Percentiles rank a stretch among this genome's conserved stretches.
phyloP scores from a whole-genome alignment of 2,113 vertebrate genomes.

The Solea solea region DNA sequence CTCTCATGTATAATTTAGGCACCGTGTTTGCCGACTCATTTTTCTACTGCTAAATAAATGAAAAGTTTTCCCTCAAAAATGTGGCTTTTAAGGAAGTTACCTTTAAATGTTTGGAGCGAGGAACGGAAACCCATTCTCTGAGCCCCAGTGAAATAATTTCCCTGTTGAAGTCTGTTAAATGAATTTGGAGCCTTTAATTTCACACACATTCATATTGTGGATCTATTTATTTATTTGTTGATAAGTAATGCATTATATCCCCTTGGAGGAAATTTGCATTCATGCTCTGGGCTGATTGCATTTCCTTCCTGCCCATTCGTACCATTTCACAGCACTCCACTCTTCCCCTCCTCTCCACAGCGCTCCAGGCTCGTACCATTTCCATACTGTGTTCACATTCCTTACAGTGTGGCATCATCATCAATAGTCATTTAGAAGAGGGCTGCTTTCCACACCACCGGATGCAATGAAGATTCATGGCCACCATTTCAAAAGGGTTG shows the following conservation, averaged over 20 bases:
- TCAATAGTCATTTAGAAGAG: constrained; percentile 83
- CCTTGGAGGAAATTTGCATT: constrained; percentile 46
- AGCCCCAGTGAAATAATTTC: not conserved
- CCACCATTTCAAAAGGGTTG: constrained; percentile 73
- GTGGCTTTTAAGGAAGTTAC: no score
- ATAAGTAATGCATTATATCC: constrained; percentile 13
- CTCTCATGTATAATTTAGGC: no score
- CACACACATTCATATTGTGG: not conserved
- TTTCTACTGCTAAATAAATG: no score
- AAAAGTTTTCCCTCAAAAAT: no score
- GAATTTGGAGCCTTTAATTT: constrained; percentile 26
- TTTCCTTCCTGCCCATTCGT: constrained; percentile 25
- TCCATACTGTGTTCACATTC: constrained; percentile 72
- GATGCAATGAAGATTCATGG: constrained; percentile 84
- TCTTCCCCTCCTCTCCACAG: constrained; percentile 15
- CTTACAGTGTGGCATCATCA: constrained; percentile 74
- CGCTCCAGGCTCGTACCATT: constrained; percentile 60
- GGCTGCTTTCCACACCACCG: constrained; percentile 74
- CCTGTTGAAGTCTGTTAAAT: not conserved
- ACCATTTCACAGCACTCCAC: constrained; percentile 14
- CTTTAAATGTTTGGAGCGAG: not conserved
- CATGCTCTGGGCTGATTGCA: constrained; percentile 37
- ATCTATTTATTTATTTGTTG: constrained; percentile 24
- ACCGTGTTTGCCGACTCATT: no score
- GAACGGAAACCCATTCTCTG: constrained; percentile 24